Evolutionary conservation across 1,140 invertebrate genomes (phyloP), one percentile per base, ranked within the genome.

Genomic region (Diabrotica virgifera): DNA sequence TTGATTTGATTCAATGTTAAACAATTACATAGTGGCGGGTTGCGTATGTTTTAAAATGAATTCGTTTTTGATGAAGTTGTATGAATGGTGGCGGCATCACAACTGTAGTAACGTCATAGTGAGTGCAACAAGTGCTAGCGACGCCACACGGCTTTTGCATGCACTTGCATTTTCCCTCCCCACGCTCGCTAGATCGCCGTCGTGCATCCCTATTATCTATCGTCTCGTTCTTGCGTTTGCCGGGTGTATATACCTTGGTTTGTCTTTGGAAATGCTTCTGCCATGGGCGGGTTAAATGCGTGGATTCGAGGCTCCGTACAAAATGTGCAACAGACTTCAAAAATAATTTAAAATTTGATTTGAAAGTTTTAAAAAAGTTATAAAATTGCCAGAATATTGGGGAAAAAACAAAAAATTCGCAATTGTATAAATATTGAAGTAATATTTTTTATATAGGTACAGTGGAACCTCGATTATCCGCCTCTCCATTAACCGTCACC

Each of bases 51-150:
- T n/a, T 46, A 46, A 46, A 46, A n/a, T 46, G n/a, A 46, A 46
- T 46, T 46, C 40, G 40, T 46, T 46, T 46, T 46, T 46, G 40
- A 46, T 46, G 40, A 46, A 46, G 70, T 67, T 73, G 72, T 69
- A 75, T 73, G 72, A 73, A 73, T 75, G 73, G 72, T 73, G 72
- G 72, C 74, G 74, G 71, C 72, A 73, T 71, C 74, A 72, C 74
- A 68, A 74, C 72, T 75, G 72, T 72, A 73, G 74, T 72, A 77
- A 78, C 77, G 76, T 77, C 77, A 77, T 74, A 70, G 67, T 72
- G 72, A 76, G 77, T 74, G 76, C 77, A 79, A 78, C 75, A 78
- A 79, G 78, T 79, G 75, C 56, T 13, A 51, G 58, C 77, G 77
- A 78, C 76, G 74, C 76, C 75, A 74, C 69, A 70, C 75, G 76